Conservation (phyloP, 1,140 invertebrate genomes). For the Brachionus plicatilis region DNA sequence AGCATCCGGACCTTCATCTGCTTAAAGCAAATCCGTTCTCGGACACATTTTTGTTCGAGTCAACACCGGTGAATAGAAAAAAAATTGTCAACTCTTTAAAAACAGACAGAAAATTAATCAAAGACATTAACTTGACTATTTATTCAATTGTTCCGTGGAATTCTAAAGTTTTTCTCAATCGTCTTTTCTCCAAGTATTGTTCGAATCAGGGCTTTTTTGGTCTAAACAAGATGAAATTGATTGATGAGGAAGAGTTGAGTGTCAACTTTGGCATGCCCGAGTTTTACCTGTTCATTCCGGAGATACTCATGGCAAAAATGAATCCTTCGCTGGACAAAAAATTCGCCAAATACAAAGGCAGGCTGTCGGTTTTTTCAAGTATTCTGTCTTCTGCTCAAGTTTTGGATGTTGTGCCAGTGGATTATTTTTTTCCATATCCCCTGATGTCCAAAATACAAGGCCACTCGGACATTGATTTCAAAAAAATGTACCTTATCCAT, state of each 20-base stretch:
- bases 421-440: conserved; percentile 34
- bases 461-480: not conserved
- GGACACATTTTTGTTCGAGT: not conserved
- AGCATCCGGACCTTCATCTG: not conserved
- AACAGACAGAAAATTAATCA: not conserved
- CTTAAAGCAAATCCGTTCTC: not conserved
- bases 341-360: not conserved
- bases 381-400: not conserved
- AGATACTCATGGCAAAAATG: conserved; percentile 24
- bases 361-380: not conserved
- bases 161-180: not conserved
- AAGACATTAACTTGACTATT: not conserved
- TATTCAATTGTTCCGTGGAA: conserved; percentile 37
- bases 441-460: not conserved
- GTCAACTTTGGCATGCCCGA: not conserved
- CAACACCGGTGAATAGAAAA: not conserved
- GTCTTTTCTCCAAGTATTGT: not conserved
- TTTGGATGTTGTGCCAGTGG: not conserved
- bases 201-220: not conserved
- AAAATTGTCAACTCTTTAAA: not conserved
- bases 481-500: conserved; percentile 20
- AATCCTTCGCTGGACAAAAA: not conserved
- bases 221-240: not conserved
- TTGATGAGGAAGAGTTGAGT: not conserved
- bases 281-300: not conserved